Conservation (phyloP, 2,797 vertebrate species). For the Micrastur ruficollis region DNA sequence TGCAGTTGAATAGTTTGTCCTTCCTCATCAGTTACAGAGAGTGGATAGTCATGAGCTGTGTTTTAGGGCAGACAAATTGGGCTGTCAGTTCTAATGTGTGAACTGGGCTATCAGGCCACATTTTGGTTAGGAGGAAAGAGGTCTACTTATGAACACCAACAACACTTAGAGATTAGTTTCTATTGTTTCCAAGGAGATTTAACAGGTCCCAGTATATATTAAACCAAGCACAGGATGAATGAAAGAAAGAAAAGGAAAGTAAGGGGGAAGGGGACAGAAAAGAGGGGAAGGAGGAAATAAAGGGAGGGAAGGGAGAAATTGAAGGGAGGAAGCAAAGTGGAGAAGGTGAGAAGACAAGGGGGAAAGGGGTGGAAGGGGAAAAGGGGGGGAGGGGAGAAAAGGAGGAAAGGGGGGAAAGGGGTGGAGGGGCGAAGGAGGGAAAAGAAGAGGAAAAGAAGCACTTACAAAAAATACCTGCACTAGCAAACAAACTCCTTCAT, state of each 20-base stretch:
- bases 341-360: not conserved
- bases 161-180: constrained; percentile 27
- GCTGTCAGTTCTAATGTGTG: constrained; percentile 56
- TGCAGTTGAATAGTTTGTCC: not conserved
- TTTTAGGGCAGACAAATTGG: constrained; percentile 54
- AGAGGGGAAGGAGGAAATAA: not conserved
- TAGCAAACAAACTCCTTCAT: constrained; percentile 12
- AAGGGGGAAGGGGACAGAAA: not conserved
- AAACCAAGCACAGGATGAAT: not conserved
- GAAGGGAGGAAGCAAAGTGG: not conserved
- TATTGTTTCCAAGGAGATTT: constrained; percentile 50
- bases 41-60: not conserved
- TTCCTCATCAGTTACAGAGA: constrained; percentile 4
- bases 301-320: not conserved
- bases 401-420: not conserved
- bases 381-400: not conserved
- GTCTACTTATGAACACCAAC: constrained; percentile 36
- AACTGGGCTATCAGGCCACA: constrained; percentile 38
- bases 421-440: not conserved
- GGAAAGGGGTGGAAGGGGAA: not conserved
- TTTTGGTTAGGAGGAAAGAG: constrained; percentile 43
- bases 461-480: not conserved
- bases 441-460: not conserved
- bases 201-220: not conserved
- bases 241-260: not conserved